These are phyloP conservation scores for Crioceris asparagi DNA, from an alignment of 2,888 invertebrate species.

Conservation along the genomic window DNA sequence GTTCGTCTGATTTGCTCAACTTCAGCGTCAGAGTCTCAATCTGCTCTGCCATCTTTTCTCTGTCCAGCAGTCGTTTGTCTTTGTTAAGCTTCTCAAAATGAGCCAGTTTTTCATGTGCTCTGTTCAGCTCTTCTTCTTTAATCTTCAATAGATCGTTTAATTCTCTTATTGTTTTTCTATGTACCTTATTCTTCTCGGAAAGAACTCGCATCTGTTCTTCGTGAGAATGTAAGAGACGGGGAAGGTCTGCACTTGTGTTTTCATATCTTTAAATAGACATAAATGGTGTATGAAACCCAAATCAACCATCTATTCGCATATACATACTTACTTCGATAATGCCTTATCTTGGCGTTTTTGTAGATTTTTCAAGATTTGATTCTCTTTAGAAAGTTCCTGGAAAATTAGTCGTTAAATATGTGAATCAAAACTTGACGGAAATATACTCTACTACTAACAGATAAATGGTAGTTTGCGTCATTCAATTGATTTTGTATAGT, in stretches of 20 bases:
- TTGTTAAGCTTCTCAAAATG: conserved; percentile 58
- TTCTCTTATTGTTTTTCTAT: conserved; percentile 54
- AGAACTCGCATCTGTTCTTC: conserved; percentile 66
- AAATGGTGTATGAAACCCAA: conserved; percentile 1
- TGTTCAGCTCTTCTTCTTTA: conserved; percentile 55
- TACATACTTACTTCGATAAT: conserved; percentile 47
- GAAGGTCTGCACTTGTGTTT: conserved; percentile 66
- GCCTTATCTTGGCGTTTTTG: conserved; percentile 74
- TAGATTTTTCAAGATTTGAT: conserved; percentile 60
- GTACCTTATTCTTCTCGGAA: conserved; percentile 55
- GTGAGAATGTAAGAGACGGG: conserved; percentile 63
- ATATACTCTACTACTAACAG: conserved; percentile 40
- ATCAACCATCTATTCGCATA: not conserved
- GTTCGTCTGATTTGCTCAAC: conserved; percentile 49
- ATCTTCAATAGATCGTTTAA: conserved; percentile 54
- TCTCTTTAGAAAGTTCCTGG: conserved; percentile 60
- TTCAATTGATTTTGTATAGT: conserved; percentile 69
- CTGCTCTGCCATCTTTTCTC: conserved; percentile 60
- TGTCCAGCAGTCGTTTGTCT: conserved; percentile 44
- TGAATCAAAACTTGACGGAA: too few relatives aligned
- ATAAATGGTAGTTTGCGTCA: conserved; percentile 67
- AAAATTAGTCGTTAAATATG: conserved; percentile 8
- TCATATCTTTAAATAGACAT: conserved; percentile 48
- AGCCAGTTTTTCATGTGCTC: conserved; percentile 56
- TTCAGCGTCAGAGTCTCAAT: conserved; percentile 45